These are phyloP conservation scores for Sprattus sprattus DNA, from an alignment of 2,113 vertebrate species.

Conservation along the genomic window DNA sequence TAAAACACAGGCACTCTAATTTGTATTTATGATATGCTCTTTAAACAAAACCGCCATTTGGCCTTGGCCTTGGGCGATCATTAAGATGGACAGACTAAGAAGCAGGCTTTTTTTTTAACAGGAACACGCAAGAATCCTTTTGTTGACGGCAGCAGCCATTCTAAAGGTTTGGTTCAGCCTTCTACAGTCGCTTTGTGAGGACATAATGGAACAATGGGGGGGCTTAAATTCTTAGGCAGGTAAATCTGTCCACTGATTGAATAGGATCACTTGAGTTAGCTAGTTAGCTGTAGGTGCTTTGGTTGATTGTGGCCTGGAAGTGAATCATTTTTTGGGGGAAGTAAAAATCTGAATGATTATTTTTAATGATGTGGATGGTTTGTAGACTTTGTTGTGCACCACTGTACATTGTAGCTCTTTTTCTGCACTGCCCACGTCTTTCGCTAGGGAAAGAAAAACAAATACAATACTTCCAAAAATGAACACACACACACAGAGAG, in stretches of 20 bases:
- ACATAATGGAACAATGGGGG: background rate
- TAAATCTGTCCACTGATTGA: background rate
- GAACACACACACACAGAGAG: background rate
- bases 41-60: background rate
- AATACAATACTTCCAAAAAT: background rate
- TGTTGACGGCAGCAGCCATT: background rate
- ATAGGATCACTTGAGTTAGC: background rate
- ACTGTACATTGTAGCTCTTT: background rate
- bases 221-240: background rate
- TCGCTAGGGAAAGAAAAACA: background rate
- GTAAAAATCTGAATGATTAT: background rate
- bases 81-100: background rate
- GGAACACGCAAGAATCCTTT: background rate
- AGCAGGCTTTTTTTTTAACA: background rate
- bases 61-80: background rate
- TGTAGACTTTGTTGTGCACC: background rate
- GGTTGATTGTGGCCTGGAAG: background rate
- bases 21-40: slow-evolving; percentile 4
- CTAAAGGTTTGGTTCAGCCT: background rate
- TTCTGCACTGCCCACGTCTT: background rate
- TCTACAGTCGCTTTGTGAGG: background rate
- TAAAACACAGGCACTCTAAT: slow-evolving; percentile 6
- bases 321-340: background rate
- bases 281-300: background rate
- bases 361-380: background rate